Evolutionary conservation across 2,113 vertebrate species (phyloP).

Genomic region (cat (Felis catus)): F.catus_Fca126_mat1.0 CM031419.1:1139501-1140000

Average conservation of each 20-base stretch:
- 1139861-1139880: not conserved
- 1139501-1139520: fast-evolving
- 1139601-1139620: fast-evolving
- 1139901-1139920: fast-evolving
- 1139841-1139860: fast-evolving
- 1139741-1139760: not conserved
- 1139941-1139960: not conserved
- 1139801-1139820: fast-evolving
- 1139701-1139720: not conserved
- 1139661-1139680: not conserved
- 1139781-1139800: not conserved
- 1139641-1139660: fast-evolving
- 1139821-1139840: fast-evolving
- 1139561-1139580: not conserved
- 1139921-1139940: not conserved
- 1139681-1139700: not conserved
- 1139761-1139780: fast-evolving
- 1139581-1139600: not conserved
- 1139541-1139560: no score
- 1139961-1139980: fast-evolving
- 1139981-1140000: not conserved
- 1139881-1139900: not conserved
- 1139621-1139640: not conserved
- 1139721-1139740: fast-evolving
- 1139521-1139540: not conserved